Conservation (phyloP, 2,797 vertebrate species). For the Amniataba percoides region DNA sequence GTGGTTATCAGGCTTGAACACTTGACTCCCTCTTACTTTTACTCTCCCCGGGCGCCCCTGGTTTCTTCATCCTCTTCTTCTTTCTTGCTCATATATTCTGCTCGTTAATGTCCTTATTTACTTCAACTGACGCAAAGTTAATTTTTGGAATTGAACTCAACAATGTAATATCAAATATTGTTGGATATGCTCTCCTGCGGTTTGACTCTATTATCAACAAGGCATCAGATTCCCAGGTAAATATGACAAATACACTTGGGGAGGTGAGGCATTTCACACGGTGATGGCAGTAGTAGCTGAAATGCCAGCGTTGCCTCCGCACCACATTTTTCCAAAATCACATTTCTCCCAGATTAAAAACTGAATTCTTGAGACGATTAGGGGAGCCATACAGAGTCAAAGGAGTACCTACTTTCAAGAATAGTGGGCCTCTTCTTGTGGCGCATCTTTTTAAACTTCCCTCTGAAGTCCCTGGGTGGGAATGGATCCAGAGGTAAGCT, state of each 20-base stretch:
- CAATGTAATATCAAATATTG: constrained; percentile 9
- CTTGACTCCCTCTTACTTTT: constrained; percentile 48
- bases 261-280: constrained; percentile 75
- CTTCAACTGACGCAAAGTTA: not conserved
- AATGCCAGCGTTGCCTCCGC: constrained; percentile 2
- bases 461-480: constrained; percentile 88
- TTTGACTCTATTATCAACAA: constrained; percentile 60
- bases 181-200: constrained; percentile 1
- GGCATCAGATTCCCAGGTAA: constrained; percentile 51
- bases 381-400: constrained; percentile 4
- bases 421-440: constrained; percentile 93
- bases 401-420: constrained; percentile 92
- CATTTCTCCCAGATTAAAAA: constrained; percentile 28
- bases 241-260: constrained; percentile 59
- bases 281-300: constrained; percentile 47
- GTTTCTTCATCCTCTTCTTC: constrained; percentile 22
- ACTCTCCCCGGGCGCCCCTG: constrained; percentile 12
- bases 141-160: constrained; percentile 17
- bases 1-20: constrained; percentile 72
- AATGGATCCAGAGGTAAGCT: constrained; percentile 89
- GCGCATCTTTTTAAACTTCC: constrained; percentile 90
- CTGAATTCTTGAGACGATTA: not conserved
- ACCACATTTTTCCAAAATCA: constrained; percentile 2
- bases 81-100: constrained; percentile 7
- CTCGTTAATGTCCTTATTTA: not conserved